A percentile compares a stretch with the other conserved stretches of the same genome.
These are phyloP conservation scores for Sebastes hubbsi DNA, from an alignment of 2,797 vertebrate genomes.

Conservation along the genomic window DNA sequence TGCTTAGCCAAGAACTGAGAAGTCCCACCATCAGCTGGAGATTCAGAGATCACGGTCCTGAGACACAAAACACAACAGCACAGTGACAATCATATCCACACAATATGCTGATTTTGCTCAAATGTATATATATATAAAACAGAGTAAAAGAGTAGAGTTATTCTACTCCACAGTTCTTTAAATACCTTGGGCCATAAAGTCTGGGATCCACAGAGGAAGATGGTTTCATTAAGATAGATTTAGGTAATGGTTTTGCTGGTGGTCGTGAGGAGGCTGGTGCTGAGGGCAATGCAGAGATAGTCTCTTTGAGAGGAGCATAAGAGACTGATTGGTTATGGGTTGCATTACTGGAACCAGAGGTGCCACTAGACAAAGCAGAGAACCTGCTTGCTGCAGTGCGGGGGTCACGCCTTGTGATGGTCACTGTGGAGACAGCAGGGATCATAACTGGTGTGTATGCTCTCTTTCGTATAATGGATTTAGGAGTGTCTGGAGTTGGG, in stretches of 20 bases:
- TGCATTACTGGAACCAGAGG: constrained; percentile 28
- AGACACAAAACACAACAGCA: constrained; percentile 66
- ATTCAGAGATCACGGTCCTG: constrained; percentile 83
- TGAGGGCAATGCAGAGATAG: constrained; percentile 56
- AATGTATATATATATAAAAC: background rate
- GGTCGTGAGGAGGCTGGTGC: constrained; percentile 51
- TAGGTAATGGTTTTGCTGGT: constrained; percentile 79
- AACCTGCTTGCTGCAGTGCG: constrained; percentile 84
- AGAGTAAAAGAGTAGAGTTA: background rate
- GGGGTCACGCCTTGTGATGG: constrained; percentile 90
- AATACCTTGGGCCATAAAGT: constrained; percentile 87
- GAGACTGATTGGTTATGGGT: constrained; percentile 38
- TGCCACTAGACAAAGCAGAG: constrained; percentile 15
- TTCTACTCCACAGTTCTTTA: background rate
- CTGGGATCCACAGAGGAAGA: constrained; percentile 84
- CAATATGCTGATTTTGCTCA: background rate
- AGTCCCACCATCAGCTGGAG: constrained; percentile 86
- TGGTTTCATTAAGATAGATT: constrained; percentile 93
- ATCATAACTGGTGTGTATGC: constrained; percentile 78
- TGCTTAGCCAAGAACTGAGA: constrained; percentile 89
- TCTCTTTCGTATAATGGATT: constrained; percentile 48
- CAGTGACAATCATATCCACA: background rate
- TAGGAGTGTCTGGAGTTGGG: constrained; percentile 65
- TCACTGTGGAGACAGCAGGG: constrained; percentile 83
- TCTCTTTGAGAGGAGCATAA: constrained; percentile 55